phyloP scores from a whole-genome alignment of 2,797 vertebrate species.

The Alcedo quadribrachys region DNA sequence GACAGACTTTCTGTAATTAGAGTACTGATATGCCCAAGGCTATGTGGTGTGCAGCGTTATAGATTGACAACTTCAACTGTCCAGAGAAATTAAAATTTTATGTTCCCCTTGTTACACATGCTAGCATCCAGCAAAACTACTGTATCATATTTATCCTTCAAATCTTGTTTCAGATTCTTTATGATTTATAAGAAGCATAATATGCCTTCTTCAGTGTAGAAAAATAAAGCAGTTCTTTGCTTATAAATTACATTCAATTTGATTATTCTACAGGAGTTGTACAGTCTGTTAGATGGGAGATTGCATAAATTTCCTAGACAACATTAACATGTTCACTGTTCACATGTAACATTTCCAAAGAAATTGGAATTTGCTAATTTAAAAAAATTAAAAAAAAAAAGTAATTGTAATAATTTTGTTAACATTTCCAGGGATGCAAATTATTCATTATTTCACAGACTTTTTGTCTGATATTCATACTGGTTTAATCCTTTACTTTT shows the following conservation, averaged over 20 bases:
- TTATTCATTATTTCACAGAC: background rate
- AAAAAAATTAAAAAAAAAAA: background rate
- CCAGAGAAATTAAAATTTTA: constrained; percentile 84
- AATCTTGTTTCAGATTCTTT: background rate
- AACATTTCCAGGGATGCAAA: background rate
- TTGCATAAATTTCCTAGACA: background rate
- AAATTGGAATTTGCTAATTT: background rate
- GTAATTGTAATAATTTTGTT: background rate
- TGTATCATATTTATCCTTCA: background rate
- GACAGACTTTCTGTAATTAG: constrained; percentile 90
- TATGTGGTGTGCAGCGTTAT: constrained; percentile 81
- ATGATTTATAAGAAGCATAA: background rate
- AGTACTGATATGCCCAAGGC: constrained; percentile 84
- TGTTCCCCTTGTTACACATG: background rate
- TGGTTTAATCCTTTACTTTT: background rate
- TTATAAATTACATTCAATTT: background rate
- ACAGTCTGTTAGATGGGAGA: background rate
- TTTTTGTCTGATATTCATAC: background rate
- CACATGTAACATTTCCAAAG: background rate
- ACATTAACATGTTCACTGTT: background rate
- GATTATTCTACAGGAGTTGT: background rate
- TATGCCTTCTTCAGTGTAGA: background rate
- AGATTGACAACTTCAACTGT: constrained; percentile 88
- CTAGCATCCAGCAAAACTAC: background rate
- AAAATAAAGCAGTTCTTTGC: background rate